Conservation (phyloP, 2,113 vertebrate genomes). For the Acanthisitta chloris region DNA sequence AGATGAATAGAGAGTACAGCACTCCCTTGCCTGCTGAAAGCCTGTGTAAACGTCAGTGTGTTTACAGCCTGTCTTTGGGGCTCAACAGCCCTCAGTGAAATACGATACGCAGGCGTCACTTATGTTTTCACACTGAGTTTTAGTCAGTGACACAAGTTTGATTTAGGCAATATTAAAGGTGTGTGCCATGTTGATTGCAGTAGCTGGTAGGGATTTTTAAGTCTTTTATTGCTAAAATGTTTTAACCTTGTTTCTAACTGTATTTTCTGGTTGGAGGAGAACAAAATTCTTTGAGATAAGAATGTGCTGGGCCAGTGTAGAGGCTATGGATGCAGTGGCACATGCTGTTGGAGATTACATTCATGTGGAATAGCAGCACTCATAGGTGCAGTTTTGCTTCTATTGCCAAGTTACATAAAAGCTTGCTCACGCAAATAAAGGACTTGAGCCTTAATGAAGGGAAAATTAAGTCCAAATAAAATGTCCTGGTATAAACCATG, state of each 20-base stretch:
- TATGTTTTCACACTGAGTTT: not conserved
- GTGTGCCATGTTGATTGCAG: not conserved
- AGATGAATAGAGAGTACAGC: not conserved
- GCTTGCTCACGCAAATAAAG: not conserved
- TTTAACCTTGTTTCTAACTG: not conserved
- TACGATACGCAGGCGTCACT: accelerated
- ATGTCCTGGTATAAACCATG: not conserved
- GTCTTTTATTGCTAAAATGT: not conserved
- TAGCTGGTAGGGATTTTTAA: not conserved
- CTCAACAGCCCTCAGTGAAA: not conserved
- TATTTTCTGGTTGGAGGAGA: not conserved
- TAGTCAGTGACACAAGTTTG: not conserved
- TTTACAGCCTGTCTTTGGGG: not conserved
- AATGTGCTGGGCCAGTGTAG: not conserved
- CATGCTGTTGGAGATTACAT: not conserved
- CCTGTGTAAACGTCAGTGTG: not conserved
- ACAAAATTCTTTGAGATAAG: not conserved
- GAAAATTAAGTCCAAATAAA: conserved; percentile 20
- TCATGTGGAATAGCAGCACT: not conserved
- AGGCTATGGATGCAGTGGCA: not conserved
- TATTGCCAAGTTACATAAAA: not conserved
- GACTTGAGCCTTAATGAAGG: not conserved
- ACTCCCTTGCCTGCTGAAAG: not conserved
- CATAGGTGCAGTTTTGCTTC: not conserved
- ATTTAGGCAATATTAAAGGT: not conserved